phyloP scores from a whole-genome alignment of 2,888 invertebrate genomes.

The Vesta saturnalis region DNA sequence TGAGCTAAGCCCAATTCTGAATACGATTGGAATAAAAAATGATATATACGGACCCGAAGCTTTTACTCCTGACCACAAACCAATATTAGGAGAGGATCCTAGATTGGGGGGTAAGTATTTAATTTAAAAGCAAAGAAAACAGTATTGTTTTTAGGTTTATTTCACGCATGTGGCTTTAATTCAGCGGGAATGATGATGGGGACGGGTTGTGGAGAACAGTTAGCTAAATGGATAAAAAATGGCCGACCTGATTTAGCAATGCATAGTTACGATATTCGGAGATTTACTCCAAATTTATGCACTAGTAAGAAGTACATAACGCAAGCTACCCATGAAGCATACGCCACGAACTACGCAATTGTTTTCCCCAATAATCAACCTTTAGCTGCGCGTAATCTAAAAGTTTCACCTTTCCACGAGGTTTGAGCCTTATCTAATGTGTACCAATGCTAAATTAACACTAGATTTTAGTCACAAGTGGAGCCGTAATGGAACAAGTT shows the following conservation, averaged over 20 bases:
- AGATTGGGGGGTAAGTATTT: constrained; percentile 67
- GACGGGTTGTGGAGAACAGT: constrained; percentile 86
- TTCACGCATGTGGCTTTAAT: constrained; percentile 89
- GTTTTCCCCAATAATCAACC: constrained; percentile 87
- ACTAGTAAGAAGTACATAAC: constrained; percentile 78
- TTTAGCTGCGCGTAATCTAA: constrained; percentile 79
- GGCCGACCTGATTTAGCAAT: constrained; percentile 87
- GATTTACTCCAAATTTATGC: constrained; percentile 80
- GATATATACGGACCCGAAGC: constrained; percentile 92
- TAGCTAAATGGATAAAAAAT: constrained; percentile 85
- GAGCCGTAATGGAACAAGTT: constrained; percentile 89
- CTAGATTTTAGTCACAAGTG: constrained; percentile 71
- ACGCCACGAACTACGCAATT: constrained; percentile 84
- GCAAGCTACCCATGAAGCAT: constrained; percentile 90
- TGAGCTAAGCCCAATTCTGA: constrained; percentile 78
- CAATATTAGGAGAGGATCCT: constrained; percentile 83
- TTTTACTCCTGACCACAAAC: constrained; percentile 92
- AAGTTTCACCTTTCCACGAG: constrained; percentile 74
- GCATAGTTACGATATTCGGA: constrained; percentile 86
- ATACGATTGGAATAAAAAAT: constrained; percentile 80
- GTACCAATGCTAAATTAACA: neutral
- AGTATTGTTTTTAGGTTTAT: constrained; percentile 72
- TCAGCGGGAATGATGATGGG: constrained; percentile 94
- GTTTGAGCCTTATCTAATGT: constrained; percentile 53
- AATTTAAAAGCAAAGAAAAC: too few relatives aligned